A percentile compares a stretch with the other conserved stretches of the same genome.
Conservation (phyloP, 2,113 vertebrate genomes). For the Mixornis gularis region DNA sequence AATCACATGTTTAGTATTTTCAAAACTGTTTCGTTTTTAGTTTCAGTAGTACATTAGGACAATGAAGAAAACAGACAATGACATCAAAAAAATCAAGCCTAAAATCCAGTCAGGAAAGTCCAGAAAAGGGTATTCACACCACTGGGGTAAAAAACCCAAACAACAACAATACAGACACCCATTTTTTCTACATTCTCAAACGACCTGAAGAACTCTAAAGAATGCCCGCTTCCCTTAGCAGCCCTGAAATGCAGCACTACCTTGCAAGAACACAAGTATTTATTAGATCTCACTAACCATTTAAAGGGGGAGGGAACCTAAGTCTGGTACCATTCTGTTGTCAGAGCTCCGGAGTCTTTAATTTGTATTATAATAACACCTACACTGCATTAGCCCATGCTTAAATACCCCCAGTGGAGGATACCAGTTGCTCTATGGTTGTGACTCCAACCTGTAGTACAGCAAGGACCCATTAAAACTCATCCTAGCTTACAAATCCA, state of each 20-base stretch:
- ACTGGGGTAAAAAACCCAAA: background rate
- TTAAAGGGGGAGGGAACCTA: background rate
- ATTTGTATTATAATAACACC: background rate
- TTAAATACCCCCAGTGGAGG: background rate
- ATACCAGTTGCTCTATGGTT: background rate
- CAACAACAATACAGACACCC: background rate
- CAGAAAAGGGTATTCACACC: background rate
- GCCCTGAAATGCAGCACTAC: background rate
- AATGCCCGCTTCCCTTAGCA: background rate
- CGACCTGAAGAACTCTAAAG: background rate
- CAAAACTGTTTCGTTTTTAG: background rate
- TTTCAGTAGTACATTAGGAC: slow-evolving; percentile 4
- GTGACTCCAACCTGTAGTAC: background rate
- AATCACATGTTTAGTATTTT: background rate
- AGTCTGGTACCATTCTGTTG: background rate
- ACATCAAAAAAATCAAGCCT: background rate
- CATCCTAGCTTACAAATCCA: background rate
- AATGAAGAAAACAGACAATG: background rate
- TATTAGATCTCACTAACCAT: background rate
- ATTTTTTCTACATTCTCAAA: background rate
- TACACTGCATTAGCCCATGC: background rate
- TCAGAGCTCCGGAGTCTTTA: background rate
- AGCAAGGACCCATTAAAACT: background rate
- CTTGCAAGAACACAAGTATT: background rate
- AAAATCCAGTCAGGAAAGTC: background rate